Conservation (phyloP, 2,113 vertebrate genomes). For the Tautogolabrus adspersus region DNA sequence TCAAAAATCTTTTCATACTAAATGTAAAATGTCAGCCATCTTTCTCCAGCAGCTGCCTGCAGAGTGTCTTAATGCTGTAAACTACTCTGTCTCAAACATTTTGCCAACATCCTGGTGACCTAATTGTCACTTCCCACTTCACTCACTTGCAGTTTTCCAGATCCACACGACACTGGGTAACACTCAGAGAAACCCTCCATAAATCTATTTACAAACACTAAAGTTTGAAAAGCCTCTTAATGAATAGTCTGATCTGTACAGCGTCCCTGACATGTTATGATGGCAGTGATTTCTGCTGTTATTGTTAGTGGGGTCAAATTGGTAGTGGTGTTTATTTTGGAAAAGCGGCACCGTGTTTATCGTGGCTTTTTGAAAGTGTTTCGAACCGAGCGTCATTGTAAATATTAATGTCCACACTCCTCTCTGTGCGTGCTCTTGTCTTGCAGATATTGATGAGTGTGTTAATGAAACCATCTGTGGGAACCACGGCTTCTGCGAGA, state of each 20-base stretch:
- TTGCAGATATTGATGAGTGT: conserved; percentile 83
- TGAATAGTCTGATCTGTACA: conserved; percentile 38
- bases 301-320: conserved; percentile 35
- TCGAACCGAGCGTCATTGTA: conserved; percentile 32
- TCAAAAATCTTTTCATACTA: conserved; percentile 25
- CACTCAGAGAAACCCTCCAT: conserved; percentile 3
- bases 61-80: conserved; percentile 36
- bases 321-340: conserved; percentile 57
- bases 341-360: conserved; percentile 33
- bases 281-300: conserved; percentile 61
- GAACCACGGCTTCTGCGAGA: conserved; percentile 83
- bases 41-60: conserved; percentile 29
- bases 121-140: conserved; percentile 41
- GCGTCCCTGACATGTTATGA: conserved; percentile 56
- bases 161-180: not conserved
- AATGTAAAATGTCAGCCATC: conserved; percentile 29
- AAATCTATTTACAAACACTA: conserved; percentile 21
- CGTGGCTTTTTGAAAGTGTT: conserved; percentile 12
- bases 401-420: conserved; percentile 54
- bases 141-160: conserved; percentile 51
- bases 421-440: conserved; percentile 19
- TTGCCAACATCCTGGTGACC: conserved; percentile 18
- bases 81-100: conserved; percentile 23
- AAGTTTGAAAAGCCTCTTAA: conserved; percentile 57
- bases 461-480: conserved; percentile 82